These are phyloP conservation scores for Diorhabda elongata DNA, from an alignment of 1,140 invertebrate genomes.

Conservation along the genomic window DNA sequence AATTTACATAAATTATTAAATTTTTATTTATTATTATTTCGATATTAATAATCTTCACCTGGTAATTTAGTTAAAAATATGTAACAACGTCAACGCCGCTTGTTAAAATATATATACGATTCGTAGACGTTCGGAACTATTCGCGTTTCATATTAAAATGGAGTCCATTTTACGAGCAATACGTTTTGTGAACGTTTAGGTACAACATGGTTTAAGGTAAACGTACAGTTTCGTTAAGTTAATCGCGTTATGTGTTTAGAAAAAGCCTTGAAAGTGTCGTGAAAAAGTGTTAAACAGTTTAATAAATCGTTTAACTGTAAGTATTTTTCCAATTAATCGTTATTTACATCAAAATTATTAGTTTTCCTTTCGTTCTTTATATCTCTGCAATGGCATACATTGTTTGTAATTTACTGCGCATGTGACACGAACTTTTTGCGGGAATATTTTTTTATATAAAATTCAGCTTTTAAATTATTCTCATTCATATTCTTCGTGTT, in stretches of 20 bases:
- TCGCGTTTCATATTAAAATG: slow-evolving; percentile 33
- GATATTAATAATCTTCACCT: no score
- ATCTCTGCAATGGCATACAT: slow-evolving; percentile 33
- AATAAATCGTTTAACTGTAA: slow-evolving; percentile 23
- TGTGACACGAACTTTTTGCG: slow-evolving; percentile 30
- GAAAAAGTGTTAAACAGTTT: slow-evolving; percentile 11
- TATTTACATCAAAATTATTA: slow-evolving; percentile 5
- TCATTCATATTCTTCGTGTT: neutral
- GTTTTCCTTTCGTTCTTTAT: slow-evolving; percentile 4
- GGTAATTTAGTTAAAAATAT: no score
- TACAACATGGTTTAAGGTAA: slow-evolving; percentile 9
- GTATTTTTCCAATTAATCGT: slow-evolving; percentile 22
- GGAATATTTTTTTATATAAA: slow-evolving; percentile 22
- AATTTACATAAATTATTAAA: no score
- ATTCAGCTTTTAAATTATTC: slow-evolving; percentile 18
- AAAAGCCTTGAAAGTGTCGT: slow-evolving; percentile 9
- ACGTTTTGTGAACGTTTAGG: slow-evolving; percentile 34
- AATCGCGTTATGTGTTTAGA: slow-evolving; percentile 21
- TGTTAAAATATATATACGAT: neutral
- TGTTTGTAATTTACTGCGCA: slow-evolving; percentile 31
- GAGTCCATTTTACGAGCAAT: slow-evolving; percentile 34
- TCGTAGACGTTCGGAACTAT: slow-evolving; percentile 7
- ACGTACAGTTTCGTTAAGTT: neutral
- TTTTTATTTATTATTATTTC: no score
- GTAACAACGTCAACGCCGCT: no score